Conservation (phyloP, 1,140 invertebrate species). For the Lasioglossum baleicum region DNA sequence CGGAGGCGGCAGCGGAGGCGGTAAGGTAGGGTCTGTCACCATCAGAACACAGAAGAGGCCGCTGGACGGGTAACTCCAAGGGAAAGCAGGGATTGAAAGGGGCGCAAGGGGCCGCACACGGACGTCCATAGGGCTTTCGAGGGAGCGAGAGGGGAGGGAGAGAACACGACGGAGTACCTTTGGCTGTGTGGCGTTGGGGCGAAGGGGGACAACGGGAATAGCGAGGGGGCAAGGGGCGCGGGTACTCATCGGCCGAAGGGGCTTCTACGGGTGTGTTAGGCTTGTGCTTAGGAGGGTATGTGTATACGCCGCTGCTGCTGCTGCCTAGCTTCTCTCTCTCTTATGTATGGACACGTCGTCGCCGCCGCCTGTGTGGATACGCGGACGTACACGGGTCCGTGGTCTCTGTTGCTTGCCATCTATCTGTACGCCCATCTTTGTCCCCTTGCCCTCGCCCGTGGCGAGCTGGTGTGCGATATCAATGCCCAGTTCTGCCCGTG, state of each 20-base stretch:
- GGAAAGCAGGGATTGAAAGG: constrained; percentile 52
- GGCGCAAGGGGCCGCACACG: constrained; percentile 41
- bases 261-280: constrained; percentile 69
- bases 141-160: constrained; percentile 42
- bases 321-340: background rate
- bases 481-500: constrained; percentile 32
- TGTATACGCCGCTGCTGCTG: constrained; percentile 45
- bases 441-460: constrained; percentile 6
- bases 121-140: constrained; percentile 28
- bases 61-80: constrained; percentile 54
- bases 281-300: constrained; percentile 68
- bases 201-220: constrained; percentile 53
- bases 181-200: constrained; percentile 43
- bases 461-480: constrained; percentile 28
- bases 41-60: constrained; percentile 73
- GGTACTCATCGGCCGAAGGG: constrained; percentile 71
- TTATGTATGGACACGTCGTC: constrained; percentile 22
- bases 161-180: constrained; percentile 31
- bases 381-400: constrained; percentile 49
- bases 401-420: constrained; percentile 40
- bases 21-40: constrained; percentile 78
- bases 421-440: constrained; percentile 35
- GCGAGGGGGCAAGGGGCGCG: constrained; percentile 69
- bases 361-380: constrained; percentile 16
- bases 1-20: constrained; percentile 53